Percentiles rank a stretch among this genome's conserved stretches.
phyloP scores from a whole-genome alignment of 2,113 vertebrate species.

The Sisor rabdophorus region DNA sequence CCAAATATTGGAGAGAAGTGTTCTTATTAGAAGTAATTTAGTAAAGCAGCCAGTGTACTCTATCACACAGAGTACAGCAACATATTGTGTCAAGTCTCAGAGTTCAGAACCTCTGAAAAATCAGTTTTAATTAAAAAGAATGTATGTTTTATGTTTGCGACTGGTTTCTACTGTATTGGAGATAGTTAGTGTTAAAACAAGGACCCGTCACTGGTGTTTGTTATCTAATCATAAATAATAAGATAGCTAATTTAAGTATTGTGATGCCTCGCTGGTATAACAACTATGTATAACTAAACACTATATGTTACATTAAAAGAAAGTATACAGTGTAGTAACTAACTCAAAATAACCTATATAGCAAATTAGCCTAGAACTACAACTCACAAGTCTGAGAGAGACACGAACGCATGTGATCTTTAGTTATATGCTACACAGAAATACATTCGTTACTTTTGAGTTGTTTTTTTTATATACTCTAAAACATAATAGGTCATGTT shows the following conservation, averaged over 20 bases:
- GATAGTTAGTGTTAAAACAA: not conserved
- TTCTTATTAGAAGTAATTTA: slow-evolving; percentile 5
- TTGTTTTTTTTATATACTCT: not conserved
- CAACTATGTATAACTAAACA: not conserved
- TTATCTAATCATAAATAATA: not conserved
- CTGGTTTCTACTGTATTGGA: not conserved
- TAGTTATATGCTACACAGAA: not conserved
- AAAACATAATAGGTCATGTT: not conserved
- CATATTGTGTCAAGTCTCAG: no score
- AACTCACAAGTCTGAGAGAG: not conserved
- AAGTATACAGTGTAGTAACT: not conserved
- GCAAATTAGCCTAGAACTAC: not conserved
- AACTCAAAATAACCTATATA: not conserved
- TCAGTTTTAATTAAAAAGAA: not conserved
- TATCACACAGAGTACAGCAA: not conserved
- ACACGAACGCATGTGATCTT: not conserved
- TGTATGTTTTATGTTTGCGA: not conserved
- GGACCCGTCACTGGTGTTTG: not conserved
- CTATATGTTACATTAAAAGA: not conserved
- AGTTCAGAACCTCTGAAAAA: not conserved
- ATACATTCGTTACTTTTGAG: not conserved
- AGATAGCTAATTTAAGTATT: not conserved
- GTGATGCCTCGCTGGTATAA: not conserved
- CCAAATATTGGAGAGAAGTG: slow-evolving; percentile 1
- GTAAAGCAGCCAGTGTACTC: not conserved